Conservation (phyloP, 2,888 invertebrate species). For the Mimas tiliae region DNA sequence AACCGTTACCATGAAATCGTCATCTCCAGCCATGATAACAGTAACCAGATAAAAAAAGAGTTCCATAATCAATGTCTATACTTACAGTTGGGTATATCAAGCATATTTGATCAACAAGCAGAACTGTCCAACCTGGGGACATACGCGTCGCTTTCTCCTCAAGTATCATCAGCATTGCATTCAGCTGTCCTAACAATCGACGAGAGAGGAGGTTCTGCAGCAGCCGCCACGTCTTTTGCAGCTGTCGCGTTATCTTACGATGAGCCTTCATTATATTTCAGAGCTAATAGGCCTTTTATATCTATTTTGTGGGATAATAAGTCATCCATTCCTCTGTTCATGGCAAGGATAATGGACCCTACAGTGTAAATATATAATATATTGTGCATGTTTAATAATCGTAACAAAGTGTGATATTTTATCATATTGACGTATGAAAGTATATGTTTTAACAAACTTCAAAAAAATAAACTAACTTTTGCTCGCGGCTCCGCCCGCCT, state of each 20-base stretch:
- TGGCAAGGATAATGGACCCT: slow-evolving; percentile 79
- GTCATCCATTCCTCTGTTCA: slow-evolving; percentile 75
- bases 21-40: no score
- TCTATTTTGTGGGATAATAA: slow-evolving; percentile 76
- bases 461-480: no score
- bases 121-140: slow-evolving; percentile 65
- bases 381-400: no score
- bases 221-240: slow-evolving; percentile 72
- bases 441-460: no score
- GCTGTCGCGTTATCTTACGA: slow-evolving; percentile 78
- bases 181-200: slow-evolving; percentile 80
- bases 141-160: slow-evolving; percentile 52
- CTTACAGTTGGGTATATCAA: slow-evolving; percentile 75
- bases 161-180: slow-evolving; percentile 76
- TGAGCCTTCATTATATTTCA: slow-evolving; percentile 61
- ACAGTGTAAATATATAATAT: slow-evolving; percentile 36
- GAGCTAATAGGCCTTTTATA: slow-evolving; percentile 78
- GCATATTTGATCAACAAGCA: slow-evolving; percentile 67
- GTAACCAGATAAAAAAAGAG: no score
- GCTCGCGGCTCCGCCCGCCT: no score
- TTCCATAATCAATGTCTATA: background rate
- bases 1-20: no score
- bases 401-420: no score
- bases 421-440: no score
- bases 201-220: slow-evolving; percentile 78